These are phyloP conservation scores for Eudasyphora cyanicolor DNA, from an alignment of 2,888 invertebrate species.

Conservation along the genomic window DNA sequence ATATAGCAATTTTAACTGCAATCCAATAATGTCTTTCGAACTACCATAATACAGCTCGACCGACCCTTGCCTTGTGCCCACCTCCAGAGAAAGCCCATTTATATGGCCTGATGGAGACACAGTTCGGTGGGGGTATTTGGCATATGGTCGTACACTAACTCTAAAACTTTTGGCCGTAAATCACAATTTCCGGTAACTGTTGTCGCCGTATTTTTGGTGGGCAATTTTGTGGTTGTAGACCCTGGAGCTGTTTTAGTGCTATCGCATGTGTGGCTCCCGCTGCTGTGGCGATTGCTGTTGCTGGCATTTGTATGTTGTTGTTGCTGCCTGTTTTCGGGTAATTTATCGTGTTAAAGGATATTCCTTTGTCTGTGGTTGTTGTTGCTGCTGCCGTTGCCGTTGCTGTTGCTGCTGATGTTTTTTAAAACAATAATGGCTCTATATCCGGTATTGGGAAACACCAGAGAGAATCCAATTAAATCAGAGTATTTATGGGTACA, in stretches of 20 bases:
- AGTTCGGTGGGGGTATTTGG: slow-evolving; percentile 4
- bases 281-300: slow-evolving; percentile 5
- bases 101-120: background rate
- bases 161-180: slow-evolving; percentile 64
- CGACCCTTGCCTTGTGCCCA: background rate
- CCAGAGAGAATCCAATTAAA: background rate
- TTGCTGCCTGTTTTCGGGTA: slow-evolving; percentile 51
- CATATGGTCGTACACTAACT: slow-evolving; percentile 54
- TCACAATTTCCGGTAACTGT: slow-evolving; percentile 68
- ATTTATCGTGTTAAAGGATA: slow-evolving; percentile 63
- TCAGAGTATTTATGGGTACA: no score
- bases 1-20: slow-evolving; percentile 55
- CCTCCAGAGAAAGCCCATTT: slow-evolving; percentile 49
- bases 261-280: background rate
- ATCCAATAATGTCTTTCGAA: slow-evolving; percentile 54
- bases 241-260: background rate
- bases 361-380: slow-evolving; percentile 46
- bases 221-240: slow-evolving; percentile 62
- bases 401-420: slow-evolving; percentile 56
- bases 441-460: slow-evolving; percentile 43
- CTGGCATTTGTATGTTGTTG: slow-evolving; percentile 39
- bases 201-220: slow-evolving; percentile 66
- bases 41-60: background rate
- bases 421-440: slow-evolving; percentile 53
- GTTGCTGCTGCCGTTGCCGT: no score